Percentiles rank a stretch among this genome's conserved stretches.
These are phyloP conservation scores for Scleropages formosus DNA, from an alignment of 2,797 vertebrate genomes.

Conservation along the genomic window DNA sequence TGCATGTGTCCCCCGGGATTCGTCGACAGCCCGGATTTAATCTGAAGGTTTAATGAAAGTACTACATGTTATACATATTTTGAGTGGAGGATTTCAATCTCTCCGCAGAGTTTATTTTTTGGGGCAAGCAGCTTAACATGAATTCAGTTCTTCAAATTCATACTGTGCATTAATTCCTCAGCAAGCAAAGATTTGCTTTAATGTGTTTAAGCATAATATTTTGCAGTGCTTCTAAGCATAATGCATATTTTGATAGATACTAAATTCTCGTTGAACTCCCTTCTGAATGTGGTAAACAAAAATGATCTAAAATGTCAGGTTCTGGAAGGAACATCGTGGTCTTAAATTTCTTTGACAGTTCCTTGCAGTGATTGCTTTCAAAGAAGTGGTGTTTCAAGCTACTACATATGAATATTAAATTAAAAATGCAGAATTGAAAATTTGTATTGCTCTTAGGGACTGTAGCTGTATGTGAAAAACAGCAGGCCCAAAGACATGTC, in stretches of 20 bases:
- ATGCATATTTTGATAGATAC: not conserved
- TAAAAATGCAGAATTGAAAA: too few relatives aligned
- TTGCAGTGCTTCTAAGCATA: not conserved
- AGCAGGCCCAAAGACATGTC: too few relatives aligned
- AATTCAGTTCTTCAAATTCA: not conserved
- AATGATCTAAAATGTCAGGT: too few relatives aligned
- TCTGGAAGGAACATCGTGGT: too few relatives aligned
- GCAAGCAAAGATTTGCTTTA: not conserved
- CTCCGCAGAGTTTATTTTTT: not conserved
- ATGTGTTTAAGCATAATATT: not conserved
- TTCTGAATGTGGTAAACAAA: too few relatives aligned
- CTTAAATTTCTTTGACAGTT: too few relatives aligned
- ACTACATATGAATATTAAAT: too few relatives aligned
- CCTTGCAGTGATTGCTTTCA: too few relatives aligned
- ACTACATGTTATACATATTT: constrained; percentile 2
- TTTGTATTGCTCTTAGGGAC: too few relatives aligned
- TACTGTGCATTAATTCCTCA: not conserved
- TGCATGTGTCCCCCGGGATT: constrained; percentile 20
- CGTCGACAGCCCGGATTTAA: not conserved
- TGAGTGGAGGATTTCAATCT: constrained; percentile 26
- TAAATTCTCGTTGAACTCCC: too few relatives aligned
- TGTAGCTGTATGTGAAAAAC: too few relatives aligned
- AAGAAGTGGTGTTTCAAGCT: too few relatives aligned
- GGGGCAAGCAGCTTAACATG: constrained; percentile 4
- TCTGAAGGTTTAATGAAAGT: constrained; percentile 9